A percentile compares a stretch with the other conserved stretches of the same genome.
Conservation (phyloP, 1,140 invertebrate genomes). For the Holotrichia oblita region DNA sequence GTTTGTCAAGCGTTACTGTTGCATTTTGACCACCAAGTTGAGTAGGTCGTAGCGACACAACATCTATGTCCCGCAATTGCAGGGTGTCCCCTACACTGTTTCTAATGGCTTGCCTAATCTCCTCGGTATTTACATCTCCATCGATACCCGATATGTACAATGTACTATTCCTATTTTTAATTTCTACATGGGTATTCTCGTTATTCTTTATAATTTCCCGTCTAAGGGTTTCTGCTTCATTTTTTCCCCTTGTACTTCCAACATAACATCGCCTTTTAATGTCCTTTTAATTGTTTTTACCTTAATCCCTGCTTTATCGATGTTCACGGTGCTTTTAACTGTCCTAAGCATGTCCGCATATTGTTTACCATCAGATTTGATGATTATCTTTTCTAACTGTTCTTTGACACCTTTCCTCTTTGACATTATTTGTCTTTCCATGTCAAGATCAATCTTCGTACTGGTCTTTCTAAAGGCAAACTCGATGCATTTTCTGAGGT, state of each 20-base stretch:
- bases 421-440: too few relatives aligned
- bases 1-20: constrained; percentile 19
- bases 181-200: not conserved
- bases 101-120: constrained; percentile 24
- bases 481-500: too few relatives aligned
- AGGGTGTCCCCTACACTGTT: not conserved
- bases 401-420: too few relatives aligned
- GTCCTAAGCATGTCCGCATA: not conserved
- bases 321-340: constrained; percentile 12
- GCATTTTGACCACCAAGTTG: constrained; percentile 28
- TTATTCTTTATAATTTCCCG: not conserved
- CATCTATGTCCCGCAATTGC: not conserved
- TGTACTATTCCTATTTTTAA: constrained; percentile 35
- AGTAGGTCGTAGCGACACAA: constrained; percentile 23
- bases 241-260: not conserved
- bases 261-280: not conserved
- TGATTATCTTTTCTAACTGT: not conserved
- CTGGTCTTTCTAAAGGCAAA: too few relatives aligned
- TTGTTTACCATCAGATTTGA: not conserved
- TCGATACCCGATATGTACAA: constrained; percentile 23
- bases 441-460: too few relatives aligned
- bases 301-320: constrained; percentile 5
- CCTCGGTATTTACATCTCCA: constrained; percentile 1
- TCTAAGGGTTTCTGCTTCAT: constrained; percentile 23
- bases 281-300: constrained; percentile 1